Percentiles rank a stretch among this genome's conserved stretches.
Evolutionary conservation across 1,140 invertebrate species (phyloP).

Genomic region (Bombus polaris): DNA sequence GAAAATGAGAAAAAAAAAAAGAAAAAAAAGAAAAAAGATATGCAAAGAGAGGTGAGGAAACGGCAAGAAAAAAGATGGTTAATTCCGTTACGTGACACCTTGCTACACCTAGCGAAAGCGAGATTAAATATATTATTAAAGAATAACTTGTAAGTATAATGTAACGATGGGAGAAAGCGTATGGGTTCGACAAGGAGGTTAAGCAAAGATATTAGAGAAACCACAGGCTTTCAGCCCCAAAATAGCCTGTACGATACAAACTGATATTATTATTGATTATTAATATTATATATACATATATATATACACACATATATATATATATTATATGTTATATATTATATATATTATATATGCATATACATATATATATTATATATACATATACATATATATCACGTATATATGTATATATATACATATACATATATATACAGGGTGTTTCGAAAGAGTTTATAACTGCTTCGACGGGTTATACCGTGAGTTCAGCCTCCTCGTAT

Average conservation of each 20-base stretch:
- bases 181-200: constrained; percentile 68
- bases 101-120: constrained; percentile 65
- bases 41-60: constrained; percentile 29
- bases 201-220: constrained; percentile 74
- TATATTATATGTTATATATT: constrained; percentile 47
- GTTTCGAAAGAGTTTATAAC: constrained; percentile 80
- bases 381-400: constrained; percentile 69
- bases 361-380: constrained; percentile 13
- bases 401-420: constrained; percentile 49
- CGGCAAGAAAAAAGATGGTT: constrained; percentile 54
- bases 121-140: constrained; percentile 73
- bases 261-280: constrained; percentile 81
- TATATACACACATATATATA: constrained; percentile 37
- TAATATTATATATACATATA: constrained; percentile 73
- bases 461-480: constrained; percentile 68
- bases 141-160: constrained; percentile 63
- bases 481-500: constrained; percentile 2
- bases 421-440: constrained; percentile 77
- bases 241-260: constrained; percentile 81
- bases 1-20: constrained; percentile 51
- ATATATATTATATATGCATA: constrained; percentile 75
- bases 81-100: constrained; percentile 69
- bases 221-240: constrained; percentile 71
- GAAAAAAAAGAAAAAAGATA: constrained; percentile 23
- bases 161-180: constrained; percentile 67